A percentile compares a stretch with the other conserved stretches of the same genome.
These are phyloP conservation scores for Oconnorella tubifera DNA, from an alignment of 2,888 invertebrate genomes.

Conservation along the genomic window DNA sequence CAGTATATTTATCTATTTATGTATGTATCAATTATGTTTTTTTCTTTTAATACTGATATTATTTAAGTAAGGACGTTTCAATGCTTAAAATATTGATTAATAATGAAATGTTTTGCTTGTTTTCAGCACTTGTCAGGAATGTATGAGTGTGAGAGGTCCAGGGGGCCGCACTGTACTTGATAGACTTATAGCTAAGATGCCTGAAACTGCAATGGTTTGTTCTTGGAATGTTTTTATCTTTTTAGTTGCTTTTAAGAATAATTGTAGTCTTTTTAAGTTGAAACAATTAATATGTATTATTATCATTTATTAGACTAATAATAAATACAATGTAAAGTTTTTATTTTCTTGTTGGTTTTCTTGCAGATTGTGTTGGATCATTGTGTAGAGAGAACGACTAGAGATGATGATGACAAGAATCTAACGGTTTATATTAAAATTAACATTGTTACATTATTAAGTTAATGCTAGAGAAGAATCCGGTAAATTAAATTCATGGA, in stretches of 20 bases:
- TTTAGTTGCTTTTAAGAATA: no score
- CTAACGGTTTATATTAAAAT: constrained; percentile 31
- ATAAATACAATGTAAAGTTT: neutral
- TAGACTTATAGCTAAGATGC: constrained; percentile 36
- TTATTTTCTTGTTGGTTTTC: neutral
- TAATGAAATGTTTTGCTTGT: no score
- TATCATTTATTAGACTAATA: neutral
- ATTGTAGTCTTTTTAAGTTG: constrained; percentile 2
- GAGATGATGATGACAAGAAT: constrained; percentile 36
- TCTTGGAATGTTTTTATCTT: no score
- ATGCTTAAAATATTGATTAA: no score
- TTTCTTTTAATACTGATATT: no score
- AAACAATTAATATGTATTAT: no score
- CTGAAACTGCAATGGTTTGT: constrained; percentile 37
- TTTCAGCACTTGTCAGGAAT: constrained; percentile 20
- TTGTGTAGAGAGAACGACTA: constrained; percentile 34
- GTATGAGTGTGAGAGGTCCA: constrained; percentile 32
- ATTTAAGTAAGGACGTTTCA: no score
- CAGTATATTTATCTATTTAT: no score
- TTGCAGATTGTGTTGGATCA: constrained; percentile 37
- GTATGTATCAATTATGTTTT: no score
- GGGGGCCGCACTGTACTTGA: constrained; percentile 37
- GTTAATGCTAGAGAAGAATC: neutral
- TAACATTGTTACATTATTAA: neutral
- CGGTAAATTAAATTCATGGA: no score